Percentiles rank a stretch among this genome's conserved stretches.
phyloP scores from a whole-genome alignment of 2,888 invertebrate genomes.

The Aplocera efformata region DNA sequence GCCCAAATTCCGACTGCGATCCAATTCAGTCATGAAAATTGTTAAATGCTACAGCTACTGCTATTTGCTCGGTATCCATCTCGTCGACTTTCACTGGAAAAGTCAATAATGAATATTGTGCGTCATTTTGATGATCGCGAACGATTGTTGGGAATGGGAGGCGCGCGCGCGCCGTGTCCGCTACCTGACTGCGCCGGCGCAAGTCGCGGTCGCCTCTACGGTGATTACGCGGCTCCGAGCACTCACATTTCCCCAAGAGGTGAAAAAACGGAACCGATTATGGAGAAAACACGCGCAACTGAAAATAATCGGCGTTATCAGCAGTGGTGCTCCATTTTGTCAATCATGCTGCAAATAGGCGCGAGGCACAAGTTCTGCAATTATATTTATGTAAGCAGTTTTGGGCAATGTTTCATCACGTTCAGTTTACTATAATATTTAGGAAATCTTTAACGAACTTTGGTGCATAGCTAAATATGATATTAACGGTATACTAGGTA shows the following conservation, averaged over 20 bases:
- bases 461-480: no score
- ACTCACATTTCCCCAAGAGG: slow-evolving; percentile 67
- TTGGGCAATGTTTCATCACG: neutral
- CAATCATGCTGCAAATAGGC: slow-evolving; percentile 19
- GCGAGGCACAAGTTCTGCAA: slow-evolving; percentile 1
- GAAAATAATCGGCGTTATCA: slow-evolving; percentile 62
- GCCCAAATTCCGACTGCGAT: slow-evolving; percentile 55
- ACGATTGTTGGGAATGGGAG: slow-evolving; percentile 20
- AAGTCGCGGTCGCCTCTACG: slow-evolving; percentile 1
- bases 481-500: no score
- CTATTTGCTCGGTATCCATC: slow-evolving; percentile 54
- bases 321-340: slow-evolving; percentile 41
- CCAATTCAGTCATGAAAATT: slow-evolving; percentile 33
- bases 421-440: no score
- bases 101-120: slow-evolving; percentile 58
- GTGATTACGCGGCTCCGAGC: slow-evolving; percentile 16
- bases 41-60: slow-evolving; percentile 10
- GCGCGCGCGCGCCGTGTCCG: slow-evolving; percentile 55
- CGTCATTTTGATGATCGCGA: slow-evolving; percentile 38
- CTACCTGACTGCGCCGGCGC: slow-evolving; percentile 54
- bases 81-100: slow-evolving; percentile 62
- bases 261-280: slow-evolving; percentile 68
- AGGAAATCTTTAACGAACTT: no score
- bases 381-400: neutral
- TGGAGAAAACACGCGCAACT: slow-evolving; percentile 65